Base-by-base conservation (phyloP, 2,797 vertebrate species). In the Parauchenoglanis punctatus region DNA sequence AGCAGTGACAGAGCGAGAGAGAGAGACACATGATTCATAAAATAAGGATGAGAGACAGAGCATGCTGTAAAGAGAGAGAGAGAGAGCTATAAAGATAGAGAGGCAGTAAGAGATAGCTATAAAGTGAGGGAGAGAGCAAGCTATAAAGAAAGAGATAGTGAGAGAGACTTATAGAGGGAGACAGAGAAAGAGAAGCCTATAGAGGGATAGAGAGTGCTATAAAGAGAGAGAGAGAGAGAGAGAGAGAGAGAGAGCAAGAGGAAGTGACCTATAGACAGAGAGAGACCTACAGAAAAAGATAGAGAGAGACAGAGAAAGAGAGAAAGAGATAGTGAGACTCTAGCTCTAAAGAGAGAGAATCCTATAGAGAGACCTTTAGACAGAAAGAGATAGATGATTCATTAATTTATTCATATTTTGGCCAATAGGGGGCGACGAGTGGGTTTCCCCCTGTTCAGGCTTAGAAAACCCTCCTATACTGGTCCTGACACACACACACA, bases 391-490 rank as follows among this genome's bases (percentile, higher is more conserved):
- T 23, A 75, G 17, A 15, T 35, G 23, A 6, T 49, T 58, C 40
- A 35, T 78, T 78, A 18, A 18, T 56, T 20, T 23, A 58, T 58
- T 78, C 49, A 35, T 58, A 59, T 13, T 72, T 35, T 68, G 68
- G 91, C 95, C 95, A 95, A 95, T 92, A 96, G 96, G 95, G 95
- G 95, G 95, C 95, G 95, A 94, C 95, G 94, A 93, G 93, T 93
- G 92, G 92, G 94, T 94, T 93, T 94, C 93, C 92, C 94, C 94
- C 85, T 90, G 89, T 90, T 92, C 89, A 90, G 88, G 89, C 87
- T 92, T 87, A 84, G 49, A 87, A 85, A 87, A 63, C 70, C 56
- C 44, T 81, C 31, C 13, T 84, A 25, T 31, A 25, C 81, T 87
- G 12, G 56, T 58, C n/a, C 28, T 56, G n/a, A 84, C 28, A 77